Evolutionary conservation across 1,140 invertebrate species (phyloP), one percentile per base, ranked within the genome.

Genomic region (Drosophila novamexicana): DNA sequence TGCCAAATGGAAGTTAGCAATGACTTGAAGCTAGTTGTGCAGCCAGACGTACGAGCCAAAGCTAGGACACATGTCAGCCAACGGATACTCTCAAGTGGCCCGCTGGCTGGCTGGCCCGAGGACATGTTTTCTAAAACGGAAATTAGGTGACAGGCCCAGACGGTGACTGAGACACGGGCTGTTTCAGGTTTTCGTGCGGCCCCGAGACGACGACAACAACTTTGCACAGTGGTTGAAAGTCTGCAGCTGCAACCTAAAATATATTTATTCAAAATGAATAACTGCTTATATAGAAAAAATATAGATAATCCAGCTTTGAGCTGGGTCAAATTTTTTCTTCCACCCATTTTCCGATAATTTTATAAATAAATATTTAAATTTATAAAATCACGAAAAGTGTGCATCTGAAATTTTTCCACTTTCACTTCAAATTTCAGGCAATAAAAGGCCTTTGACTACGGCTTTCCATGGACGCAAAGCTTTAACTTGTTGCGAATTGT

Each of bases 101-200:
- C 22, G 22, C 82, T 69, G 42, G 65, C 59, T 34, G 77, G 65
- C 59, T 34, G 77, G 67, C 45, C 66, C 69, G 36, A 65, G 65
- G 80, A 89, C 84, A 73, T 84, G 84, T 89, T 84, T 71, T 70
- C 77, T 70, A 84, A 81, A 89, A 89, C 84, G 84, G 84, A 89
- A 89, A 89, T 89, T 89, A 90, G 84, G 84, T 89, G 84, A 89
- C 84, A 89, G 84, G 74, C 82, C 59, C 80, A 80, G 73, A 64
- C 73, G 81, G 57, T 50, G 57, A 57, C 49, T 44, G 62, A 78
- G 75, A 71, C 66, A 63, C 66, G 58, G 57, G 56, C 73, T 68
- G 49, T 62, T 74, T 79, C 66, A 68, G 59, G 64, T 70, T 77
- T 59, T 70, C 69, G 65, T 67, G 14, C 67, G 32, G 32, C 29